Conservation (phyloP, 1,140 invertebrate genomes). For the Holcopasites calliopsidis region DNA sequence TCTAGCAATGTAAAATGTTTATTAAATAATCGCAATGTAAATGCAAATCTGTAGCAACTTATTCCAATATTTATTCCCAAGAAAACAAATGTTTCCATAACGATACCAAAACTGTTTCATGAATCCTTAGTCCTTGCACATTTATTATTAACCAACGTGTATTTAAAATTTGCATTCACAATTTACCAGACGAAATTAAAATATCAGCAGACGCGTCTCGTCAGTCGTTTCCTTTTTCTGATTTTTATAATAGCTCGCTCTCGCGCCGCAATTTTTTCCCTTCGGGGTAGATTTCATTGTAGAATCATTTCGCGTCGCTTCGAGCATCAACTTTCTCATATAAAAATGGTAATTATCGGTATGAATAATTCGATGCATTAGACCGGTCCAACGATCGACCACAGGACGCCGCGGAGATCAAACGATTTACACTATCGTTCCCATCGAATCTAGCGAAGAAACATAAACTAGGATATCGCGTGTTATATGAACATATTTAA, state of each 20-base stretch:
- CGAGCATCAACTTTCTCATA: not conserved
- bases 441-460: too few relatives aligned
- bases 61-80: too few relatives aligned
- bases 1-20: too few relatives aligned
- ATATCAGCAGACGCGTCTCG: not conserved
- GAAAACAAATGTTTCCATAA: too few relatives aligned
- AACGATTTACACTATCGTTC: too few relatives aligned
- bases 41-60: too few relatives aligned
- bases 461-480: too few relatives aligned
- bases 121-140: too few relatives aligned
- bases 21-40: too few relatives aligned
- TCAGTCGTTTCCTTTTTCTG: not conserved
- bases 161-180: not conserved
- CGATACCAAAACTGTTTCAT: too few relatives aligned
- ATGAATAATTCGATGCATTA: constrained; percentile 14
- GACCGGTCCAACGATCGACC: not conserved
- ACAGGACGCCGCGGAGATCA: not conserved
- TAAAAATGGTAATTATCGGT: constrained; percentile 28
- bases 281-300: not conserved
- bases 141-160: too few relatives aligned
- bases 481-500: too few relatives aligned
- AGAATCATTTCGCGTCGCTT: not conserved
- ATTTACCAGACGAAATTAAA: constrained; percentile 11
- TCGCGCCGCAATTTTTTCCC: not conserved
- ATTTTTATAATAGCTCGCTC: not conserved